Conservation (phyloP, 2,113 vertebrate genomes). For the Indicator indicator region DNA sequence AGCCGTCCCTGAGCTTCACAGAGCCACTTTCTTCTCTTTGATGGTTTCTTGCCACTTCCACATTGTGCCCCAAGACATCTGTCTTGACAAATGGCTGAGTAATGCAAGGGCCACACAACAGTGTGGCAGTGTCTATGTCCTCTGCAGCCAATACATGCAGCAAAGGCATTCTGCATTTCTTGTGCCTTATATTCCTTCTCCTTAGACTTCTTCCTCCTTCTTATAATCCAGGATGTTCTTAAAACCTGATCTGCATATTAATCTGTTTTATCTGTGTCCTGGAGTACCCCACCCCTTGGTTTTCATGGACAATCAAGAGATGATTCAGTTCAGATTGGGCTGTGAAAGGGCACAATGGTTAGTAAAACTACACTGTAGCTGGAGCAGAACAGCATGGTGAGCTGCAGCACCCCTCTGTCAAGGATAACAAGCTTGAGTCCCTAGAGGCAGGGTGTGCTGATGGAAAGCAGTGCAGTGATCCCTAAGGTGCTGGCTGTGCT, state of each 20-base stretch:
- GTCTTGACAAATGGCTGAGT: neutral
- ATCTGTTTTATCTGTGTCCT: neutral
- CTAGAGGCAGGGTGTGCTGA: neutral
- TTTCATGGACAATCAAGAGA: neutral
- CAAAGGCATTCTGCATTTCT: neutral
- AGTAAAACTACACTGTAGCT: neutral
- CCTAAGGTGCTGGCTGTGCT: accelerated
- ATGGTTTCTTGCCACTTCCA: neutral
- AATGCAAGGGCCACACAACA: neutral
- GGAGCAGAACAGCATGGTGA: neutral
- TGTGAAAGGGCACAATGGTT: neutral
- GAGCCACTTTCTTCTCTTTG: neutral
- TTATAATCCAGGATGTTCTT: neutral
- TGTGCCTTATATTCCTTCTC: neutral
- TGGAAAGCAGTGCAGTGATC: neutral
- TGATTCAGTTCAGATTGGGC: neutral
- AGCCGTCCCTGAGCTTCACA: neutral
- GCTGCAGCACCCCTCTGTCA: neutral
- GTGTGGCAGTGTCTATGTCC: neutral
- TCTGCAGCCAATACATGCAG: neutral
- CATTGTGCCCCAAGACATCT: neutral
- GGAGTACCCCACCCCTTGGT: neutral
- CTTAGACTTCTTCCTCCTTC: neutral
- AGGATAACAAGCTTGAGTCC: neutral
- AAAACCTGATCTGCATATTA: neutral